phyloP scores from a whole-genome alignment of 1,140 invertebrate species.

The Sitobion miscanthi region DNA sequence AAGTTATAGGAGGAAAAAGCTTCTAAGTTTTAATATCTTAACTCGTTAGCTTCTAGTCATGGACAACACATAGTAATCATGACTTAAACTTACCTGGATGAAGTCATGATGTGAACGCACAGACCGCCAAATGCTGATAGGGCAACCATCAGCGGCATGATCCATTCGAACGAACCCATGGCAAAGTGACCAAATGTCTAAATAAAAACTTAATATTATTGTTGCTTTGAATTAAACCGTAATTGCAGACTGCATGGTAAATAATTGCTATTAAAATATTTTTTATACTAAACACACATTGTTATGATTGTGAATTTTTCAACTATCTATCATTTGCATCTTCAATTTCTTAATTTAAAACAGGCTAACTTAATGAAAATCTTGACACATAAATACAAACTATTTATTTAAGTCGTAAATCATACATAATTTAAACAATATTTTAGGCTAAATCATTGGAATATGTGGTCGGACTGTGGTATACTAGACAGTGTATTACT shows the following conservation, averaged over 20 bases:
- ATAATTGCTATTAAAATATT: neutral
- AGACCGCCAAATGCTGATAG: conserved; percentile 84
- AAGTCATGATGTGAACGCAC: conserved; percentile 90
- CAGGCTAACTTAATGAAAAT: neutral
- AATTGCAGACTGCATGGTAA: neutral
- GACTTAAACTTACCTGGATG: conserved; percentile 65
- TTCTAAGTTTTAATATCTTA: neutral
- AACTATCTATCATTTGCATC: neutral
- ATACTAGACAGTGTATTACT: too few relatives aligned
- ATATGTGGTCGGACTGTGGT: too few relatives aligned
- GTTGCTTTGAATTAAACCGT: neutral
- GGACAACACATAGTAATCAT: neutral
- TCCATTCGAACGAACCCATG: conserved; percentile 78
- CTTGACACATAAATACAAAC: neutral
- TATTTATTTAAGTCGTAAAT: neutral
- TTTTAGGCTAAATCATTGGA: too few relatives aligned
- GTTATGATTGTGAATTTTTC: neutral
- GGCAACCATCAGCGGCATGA: conserved; percentile 85
- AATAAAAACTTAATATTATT: neutral
- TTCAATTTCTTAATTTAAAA: neutral
- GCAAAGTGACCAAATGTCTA: conserved; percentile 77
- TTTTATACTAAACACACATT: neutral
- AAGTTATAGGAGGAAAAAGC: neutral
- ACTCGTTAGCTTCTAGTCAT: neutral
- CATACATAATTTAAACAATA: neutral